Conservation (phyloP, 2,113 vertebrate species). For the Orycteropus afer region DNA sequence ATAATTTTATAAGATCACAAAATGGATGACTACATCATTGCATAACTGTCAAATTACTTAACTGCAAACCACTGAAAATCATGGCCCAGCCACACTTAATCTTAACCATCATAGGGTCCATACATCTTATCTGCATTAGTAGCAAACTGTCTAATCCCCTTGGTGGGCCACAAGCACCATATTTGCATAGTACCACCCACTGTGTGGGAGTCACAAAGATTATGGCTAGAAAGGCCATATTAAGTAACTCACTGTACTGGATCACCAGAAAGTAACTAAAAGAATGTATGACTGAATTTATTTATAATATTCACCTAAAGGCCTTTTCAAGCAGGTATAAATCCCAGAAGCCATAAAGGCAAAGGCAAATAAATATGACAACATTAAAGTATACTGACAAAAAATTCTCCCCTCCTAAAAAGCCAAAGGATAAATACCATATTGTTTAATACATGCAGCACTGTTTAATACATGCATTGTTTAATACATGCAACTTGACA, state of each 20-base stretch:
- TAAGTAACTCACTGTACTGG: too few species aligned
- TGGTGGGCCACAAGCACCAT: too few species aligned
- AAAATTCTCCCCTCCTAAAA: neutral
- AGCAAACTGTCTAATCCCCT: too few species aligned
- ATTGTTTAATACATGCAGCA: neutral
- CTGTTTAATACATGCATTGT: too few species aligned
- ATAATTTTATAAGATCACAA: neutral
- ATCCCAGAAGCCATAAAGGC: slow-evolving; percentile 31
- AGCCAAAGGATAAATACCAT: neutral
- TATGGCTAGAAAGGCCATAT: too few species aligned
- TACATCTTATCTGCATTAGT: too few species aligned
- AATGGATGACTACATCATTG: neutral
- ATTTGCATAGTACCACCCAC: too few species aligned
- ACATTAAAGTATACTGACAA: neutral
- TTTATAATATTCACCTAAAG: neutral
- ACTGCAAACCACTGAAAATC: neutral
- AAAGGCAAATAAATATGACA: slow-evolving; percentile 18
- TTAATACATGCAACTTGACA: too few species aligned
- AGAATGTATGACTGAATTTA: neutral
- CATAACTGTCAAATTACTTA: neutral
- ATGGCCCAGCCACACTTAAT: neutral
- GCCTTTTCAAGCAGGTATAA: slow-evolving; percentile 21
- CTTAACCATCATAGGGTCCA: neutral
- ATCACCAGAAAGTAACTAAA: slow-evolving; percentile 25
- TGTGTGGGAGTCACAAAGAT: too few species aligned